Percentiles rank a stretch among this genome's conserved stretches.
Conservation (phyloP, 2,888 invertebrate genomes). For the Lasioglossum vierecki region DNA sequence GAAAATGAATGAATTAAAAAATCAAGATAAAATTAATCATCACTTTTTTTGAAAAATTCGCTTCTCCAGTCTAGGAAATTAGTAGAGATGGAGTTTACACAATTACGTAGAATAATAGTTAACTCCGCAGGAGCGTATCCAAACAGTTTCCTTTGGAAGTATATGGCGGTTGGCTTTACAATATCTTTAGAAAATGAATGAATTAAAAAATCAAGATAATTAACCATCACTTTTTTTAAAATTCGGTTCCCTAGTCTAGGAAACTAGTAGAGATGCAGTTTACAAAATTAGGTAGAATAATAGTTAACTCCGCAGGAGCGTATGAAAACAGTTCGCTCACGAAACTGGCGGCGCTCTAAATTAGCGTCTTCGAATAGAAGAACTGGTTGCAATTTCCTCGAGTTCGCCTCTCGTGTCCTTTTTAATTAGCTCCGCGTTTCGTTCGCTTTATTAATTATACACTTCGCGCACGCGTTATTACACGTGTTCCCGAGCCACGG, state of each 20-base stretch:
- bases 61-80: too few species aligned
- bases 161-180: too few species aligned
- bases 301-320: neutral
- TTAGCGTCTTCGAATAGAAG: constrained; percentile 23
- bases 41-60: too few species aligned
- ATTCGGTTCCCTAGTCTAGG: neutral
- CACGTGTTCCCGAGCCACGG: constrained; percentile 26
- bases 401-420: constrained; percentile 24
- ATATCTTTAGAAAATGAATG: too few species aligned
- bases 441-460: constrained; percentile 55
- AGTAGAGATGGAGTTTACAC: too few species aligned
- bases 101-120: too few species aligned
- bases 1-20: too few species aligned
- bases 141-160: too few species aligned
- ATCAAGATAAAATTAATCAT: too few species aligned
- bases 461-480: constrained; percentile 32
- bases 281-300: neutral
- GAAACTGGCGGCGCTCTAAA: neutral
- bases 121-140: too few species aligned
- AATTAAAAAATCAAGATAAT: too few species aligned
- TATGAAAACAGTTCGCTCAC: neutral
- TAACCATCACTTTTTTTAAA: neutral
- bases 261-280: neutral
- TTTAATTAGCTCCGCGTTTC: constrained; percentile 47
- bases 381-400: constrained; percentile 31